Conservation (phyloP, 2,888 invertebrate genomes). For the Athalia circularis region DNA sequence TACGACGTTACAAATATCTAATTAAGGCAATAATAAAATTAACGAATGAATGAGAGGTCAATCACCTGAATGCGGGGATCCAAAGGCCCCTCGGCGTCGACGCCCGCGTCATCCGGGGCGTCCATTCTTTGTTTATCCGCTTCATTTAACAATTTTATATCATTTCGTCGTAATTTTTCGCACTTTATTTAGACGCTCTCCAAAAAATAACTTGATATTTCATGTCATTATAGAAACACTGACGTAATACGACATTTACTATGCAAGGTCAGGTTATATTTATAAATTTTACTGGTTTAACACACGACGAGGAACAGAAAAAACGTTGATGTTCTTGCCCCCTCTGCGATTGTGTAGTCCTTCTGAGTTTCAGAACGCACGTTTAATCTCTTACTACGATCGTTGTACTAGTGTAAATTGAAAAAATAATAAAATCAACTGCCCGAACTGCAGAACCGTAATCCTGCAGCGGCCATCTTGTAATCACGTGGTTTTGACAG, state of each 20-base stretch:
- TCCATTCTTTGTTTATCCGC: constrained; percentile 66
- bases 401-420: too few species aligned
- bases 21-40: background rate
- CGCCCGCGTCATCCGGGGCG: constrained; percentile 62
- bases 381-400: too few species aligned
- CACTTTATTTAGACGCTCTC: background rate
- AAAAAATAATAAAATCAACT: too few species aligned
- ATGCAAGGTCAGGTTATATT: background rate
- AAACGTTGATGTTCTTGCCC: background rate
- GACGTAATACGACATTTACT: too few species aligned
- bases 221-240: too few species aligned
- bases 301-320: background rate
- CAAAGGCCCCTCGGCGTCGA: constrained; percentile 73
- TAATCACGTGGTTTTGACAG: background rate
- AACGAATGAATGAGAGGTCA: constrained; percentile 5
- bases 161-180: constrained; percentile 47
- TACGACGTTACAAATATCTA: constrained; percentile 35
- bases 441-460: background rate
- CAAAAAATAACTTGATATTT: background rate
- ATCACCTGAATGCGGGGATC: constrained; percentile 76
- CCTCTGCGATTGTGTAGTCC: background rate
- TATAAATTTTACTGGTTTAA: background rate
- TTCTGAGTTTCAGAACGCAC: background rate
- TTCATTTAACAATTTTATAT: constrained; percentile 65
- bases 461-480: background rate